Base-by-base conservation (phyloP, 2,113 vertebrate species). In the Henicopernis longicauda region DNA sequence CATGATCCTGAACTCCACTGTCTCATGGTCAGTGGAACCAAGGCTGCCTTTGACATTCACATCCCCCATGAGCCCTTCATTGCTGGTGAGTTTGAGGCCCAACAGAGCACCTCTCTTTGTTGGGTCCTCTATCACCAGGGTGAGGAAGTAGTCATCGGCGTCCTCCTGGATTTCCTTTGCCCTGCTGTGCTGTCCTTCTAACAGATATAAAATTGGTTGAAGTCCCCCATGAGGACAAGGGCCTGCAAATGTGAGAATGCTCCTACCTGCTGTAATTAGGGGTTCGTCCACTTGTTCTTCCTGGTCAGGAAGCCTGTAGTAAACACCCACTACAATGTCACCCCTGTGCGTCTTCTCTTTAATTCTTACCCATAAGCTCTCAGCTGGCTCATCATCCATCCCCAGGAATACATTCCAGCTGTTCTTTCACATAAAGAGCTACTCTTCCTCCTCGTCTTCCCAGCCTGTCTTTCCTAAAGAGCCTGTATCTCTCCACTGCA, bases 121-220 rank as follows among this genome's bases (percentile, higher is more conserved):
- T 76, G 27, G 10, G 6, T 77, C 13, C 23, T 82, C 22, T 58
- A 6, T 58, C 16, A 63, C 13, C 36, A 65, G 49, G 18, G 16
- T 80, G 29, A 73, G 11, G 25, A 73, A 73, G 17, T 61, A 47
- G 14, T 71, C 3, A 4, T 11, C 2, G 4, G 26, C 0, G 0
- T 25, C 18, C 18, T 79, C 10, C 34, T 38, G 18, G 17, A 25
- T n/a, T 58, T 7, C 34, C 52, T 52, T 73, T 40, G 27, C 36
- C 27, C 6, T 80, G 10, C 34, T 89, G 21, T 32, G 14, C 44
- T 58, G 22, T 27, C 9, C 11, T 4, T 73, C 21, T 26, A 36
- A 16, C 26, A 61, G 36, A 36, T n/a, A 50, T 6, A 4, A 3
- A 25, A 11, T n/a, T 59, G 20, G 18, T 25, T 57, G 32, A 74